Evolutionary conservation across 2,888 invertebrate genomes (phyloP).

Genomic region (Papilio gigon): DNA sequence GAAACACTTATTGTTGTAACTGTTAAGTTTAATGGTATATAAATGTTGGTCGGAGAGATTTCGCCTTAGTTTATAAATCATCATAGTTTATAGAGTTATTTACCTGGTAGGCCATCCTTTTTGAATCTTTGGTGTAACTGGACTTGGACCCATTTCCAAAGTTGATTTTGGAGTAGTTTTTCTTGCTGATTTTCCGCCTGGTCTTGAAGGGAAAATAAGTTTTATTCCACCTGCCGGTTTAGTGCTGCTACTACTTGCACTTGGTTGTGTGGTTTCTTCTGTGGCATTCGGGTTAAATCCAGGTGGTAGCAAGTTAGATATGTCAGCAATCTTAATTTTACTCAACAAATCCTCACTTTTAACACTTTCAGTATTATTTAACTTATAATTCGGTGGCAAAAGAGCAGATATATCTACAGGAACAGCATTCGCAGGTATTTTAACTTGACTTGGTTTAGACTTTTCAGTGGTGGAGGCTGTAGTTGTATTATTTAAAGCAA

Average conservation of each 20-base stretch:
- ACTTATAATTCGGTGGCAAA: conserved; percentile 84
- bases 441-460: conserved; percentile 54
- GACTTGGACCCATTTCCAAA: conserved; percentile 71
- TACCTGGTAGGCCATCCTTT: conserved; percentile 93
- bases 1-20: conserved; percentile 9
- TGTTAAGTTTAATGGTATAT: neutral
- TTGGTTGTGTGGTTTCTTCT: conserved; percentile 50
- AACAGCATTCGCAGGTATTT: conserved; percentile 56
- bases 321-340: conserved; percentile 72
- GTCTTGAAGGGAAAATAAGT: conserved; percentile 90
- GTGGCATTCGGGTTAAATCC: conserved; percentile 78
- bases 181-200: conserved; percentile 84
- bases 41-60: neutral
- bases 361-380: conserved; percentile 59
- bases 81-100: too few species aligned
- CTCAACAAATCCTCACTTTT: conserved; percentile 51
- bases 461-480: conserved; percentile 59
- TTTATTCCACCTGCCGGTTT: conserved; percentile 81
- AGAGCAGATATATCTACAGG: conserved; percentile 83
- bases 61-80: neutral
- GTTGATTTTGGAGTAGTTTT: conserved; percentile 83
- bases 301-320: conserved; percentile 85
- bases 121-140: conserved; percentile 85
- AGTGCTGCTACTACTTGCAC: conserved; percentile 58
- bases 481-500: conserved; percentile 67